Evolutionary conservation across 2,797 vertebrate genomes (phyloP).

Genomic region (Propithecus perrieri): DNA sequence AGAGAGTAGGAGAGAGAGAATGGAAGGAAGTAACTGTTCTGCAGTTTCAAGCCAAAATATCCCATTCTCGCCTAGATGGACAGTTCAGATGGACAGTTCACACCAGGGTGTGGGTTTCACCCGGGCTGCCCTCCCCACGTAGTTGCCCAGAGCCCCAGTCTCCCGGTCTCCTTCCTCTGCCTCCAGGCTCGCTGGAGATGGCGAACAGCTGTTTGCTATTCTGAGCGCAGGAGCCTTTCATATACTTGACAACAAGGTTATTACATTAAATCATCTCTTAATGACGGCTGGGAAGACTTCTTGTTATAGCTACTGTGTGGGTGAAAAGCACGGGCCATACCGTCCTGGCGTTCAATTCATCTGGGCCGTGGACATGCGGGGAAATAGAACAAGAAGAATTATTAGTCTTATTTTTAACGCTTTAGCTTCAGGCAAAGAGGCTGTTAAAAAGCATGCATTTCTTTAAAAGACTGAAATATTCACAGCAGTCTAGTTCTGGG

Average conservation of each 20-base stretch:
- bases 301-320: conserved; percentile 33
- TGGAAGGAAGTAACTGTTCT: background rate
- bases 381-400: background rate
- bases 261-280: conserved; percentile 72
- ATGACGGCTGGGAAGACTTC: conserved; percentile 64
- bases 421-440: conserved; percentile 31
- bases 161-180: background rate
- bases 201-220: conserved; percentile 76
- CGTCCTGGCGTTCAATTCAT: conserved; percentile 38
- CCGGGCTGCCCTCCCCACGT: background rate
- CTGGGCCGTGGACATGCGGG: background rate
- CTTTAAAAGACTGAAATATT: conserved; percentile 43
- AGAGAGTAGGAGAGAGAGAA: background rate
- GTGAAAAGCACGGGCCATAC: background rate
- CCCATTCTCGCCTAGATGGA: background rate
- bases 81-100: background rate
- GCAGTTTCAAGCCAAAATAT: background rate
- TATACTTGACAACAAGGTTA: conserved; percentile 46
- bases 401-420: conserved; percentile 17
- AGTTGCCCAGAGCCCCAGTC: background rate
- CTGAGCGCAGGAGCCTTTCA: conserved; percentile 56
- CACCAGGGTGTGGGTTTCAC: background rate
- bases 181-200: conserved; percentile 33
- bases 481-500: background rate
- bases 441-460: background rate